Evolutionary conservation across 2,797 vertebrate species (phyloP).

Genomic region (Syndactyla subalaris): DNA sequence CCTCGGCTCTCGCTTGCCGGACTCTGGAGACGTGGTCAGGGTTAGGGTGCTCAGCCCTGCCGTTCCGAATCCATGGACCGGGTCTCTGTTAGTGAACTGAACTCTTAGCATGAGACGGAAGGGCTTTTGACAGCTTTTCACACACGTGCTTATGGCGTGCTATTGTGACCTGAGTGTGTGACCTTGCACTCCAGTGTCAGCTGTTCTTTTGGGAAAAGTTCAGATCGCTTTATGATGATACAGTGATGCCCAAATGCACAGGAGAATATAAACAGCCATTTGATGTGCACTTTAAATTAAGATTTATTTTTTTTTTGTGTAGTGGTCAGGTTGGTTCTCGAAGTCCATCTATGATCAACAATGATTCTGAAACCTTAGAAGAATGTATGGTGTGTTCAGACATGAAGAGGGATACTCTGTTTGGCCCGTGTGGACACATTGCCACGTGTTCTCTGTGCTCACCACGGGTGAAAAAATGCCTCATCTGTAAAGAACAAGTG

Average conservation of each 20-base stretch:
- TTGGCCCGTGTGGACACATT: constrained; percentile 97
- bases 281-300: not conserved
- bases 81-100: too few relatives aligned
- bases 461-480: constrained; percentile 98
- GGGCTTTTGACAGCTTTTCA: rapidly evolving
- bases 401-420: constrained; percentile 98
- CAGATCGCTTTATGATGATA: not conserved
- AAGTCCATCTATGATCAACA: constrained; percentile 95
- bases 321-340: constrained; percentile 96
- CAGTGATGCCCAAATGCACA: not conserved
- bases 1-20: not conserved
- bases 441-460: constrained; percentile 98
- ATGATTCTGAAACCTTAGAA: constrained; percentile 95
- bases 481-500: constrained; percentile 99
- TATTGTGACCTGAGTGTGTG: rapidly evolving
- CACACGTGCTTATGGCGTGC: rapidly evolving
- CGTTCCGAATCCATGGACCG: not conserved
- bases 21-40: not conserved
- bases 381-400: constrained; percentile 99
- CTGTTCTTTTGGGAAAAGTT: not conserved
- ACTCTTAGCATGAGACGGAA: not conserved
- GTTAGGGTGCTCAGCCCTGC: not conserved
- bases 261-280: not conserved
- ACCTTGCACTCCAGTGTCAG: not conserved
- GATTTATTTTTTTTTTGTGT: not conserved